These are phyloP conservation scores for Propithecus perrieri DNA, from an alignment of 2,797 vertebrate species.

Conservation along the genomic window DNA sequence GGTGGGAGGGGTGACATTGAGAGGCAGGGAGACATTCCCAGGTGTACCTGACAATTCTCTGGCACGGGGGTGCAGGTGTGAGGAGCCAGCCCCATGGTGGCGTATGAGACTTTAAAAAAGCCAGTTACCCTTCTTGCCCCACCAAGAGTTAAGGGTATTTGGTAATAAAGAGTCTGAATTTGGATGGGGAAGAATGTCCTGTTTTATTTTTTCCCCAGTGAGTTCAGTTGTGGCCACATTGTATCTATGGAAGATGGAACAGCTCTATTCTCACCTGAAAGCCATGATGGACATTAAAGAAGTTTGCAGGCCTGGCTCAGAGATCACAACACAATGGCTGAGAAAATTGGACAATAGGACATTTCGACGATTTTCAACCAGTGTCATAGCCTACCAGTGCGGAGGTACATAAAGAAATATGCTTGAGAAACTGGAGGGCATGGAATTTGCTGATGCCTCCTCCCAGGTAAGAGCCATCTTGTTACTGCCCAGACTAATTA, in stretches of 20 bases:
- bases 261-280: background rate
- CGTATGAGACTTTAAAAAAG: background rate
- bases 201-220: background rate
- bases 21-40: background rate
- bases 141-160: background rate
- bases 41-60: background rate
- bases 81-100: background rate
- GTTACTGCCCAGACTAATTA: background rate
- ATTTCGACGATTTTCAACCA: background rate
- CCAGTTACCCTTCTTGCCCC: background rate
- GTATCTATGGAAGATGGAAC: background rate
- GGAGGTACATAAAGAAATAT: background rate
- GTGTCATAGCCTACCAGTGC: background rate
- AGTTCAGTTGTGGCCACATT: background rate
- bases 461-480: background rate
- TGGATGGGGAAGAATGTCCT: background rate
- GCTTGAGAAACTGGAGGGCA: background rate
- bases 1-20: background rate
- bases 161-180: background rate
- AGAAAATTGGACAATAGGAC: background rate
- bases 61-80: background rate
- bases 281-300: background rate
- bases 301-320: background rate
- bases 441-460: background rate
- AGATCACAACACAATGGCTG: background rate